These are phyloP conservation scores for Drosophila serrata DNA, from an alignment of 1,140 invertebrate species.

Conservation along the genomic window DNA sequence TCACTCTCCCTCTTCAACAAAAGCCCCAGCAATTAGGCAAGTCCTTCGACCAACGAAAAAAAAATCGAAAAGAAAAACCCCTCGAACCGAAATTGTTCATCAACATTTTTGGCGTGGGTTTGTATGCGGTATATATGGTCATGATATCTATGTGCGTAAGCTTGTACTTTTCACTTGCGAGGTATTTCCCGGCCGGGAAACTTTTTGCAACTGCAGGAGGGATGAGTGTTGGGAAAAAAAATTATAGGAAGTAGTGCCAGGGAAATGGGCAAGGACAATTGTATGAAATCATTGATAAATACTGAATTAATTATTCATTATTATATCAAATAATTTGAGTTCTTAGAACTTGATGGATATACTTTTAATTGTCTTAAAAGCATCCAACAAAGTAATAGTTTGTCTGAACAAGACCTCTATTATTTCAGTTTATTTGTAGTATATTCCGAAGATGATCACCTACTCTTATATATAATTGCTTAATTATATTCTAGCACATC, in stretches of 20 bases:
- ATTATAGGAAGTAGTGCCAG: slow-evolving; percentile 42
- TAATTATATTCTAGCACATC: not conserved
- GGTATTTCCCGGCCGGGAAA: slow-evolving; percentile 48
- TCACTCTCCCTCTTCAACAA: not conserved
- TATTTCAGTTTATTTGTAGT: not conserved
- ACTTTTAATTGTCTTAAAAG: not conserved
- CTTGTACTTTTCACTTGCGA: slow-evolving; percentile 57
- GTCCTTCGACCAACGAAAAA: slow-evolving; percentile 8
- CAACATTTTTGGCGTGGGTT: slow-evolving; percentile 20
- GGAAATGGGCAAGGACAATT: slow-evolving; percentile 13
- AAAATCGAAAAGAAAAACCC: not conserved
- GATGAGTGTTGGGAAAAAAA: slow-evolving; percentile 11
- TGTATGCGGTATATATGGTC: slow-evolving; percentile 18
- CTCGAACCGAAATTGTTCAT: slow-evolving; percentile 41
- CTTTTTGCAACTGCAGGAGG: slow-evolving; percentile 29
- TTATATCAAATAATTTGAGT: not conserved
- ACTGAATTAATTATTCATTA: not conserved
- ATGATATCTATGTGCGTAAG: slow-evolving; percentile 30
- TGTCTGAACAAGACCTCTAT: not conserved
- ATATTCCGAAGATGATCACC: not conserved
- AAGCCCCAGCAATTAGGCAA: slow-evolving; percentile 66
- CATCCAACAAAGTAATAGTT: not conserved
- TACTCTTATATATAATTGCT: not conserved
- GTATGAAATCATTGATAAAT: slow-evolving; percentile 43
- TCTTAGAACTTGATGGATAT: not conserved